Evolutionary conservation across 2,113 vertebrate genomes (phyloP), one percentile per base, ranked within the genome.

Genomic region (Serilophus lunatus): DNA sequence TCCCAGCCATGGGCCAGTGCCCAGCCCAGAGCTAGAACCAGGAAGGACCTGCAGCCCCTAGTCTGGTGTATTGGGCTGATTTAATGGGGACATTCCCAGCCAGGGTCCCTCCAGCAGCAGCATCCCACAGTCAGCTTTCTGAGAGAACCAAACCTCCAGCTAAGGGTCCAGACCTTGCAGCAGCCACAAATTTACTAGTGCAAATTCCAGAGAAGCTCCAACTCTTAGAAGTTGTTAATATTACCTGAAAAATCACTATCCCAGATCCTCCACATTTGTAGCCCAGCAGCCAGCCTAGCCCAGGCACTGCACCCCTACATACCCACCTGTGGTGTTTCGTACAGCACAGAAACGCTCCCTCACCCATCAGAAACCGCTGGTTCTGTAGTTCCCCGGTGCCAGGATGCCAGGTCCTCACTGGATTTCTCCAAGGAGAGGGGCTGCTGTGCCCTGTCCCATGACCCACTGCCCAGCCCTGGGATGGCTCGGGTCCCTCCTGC

Each of bases 191-290:
- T 18, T 49, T 36, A 65, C 60, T n/a, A 35, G 2, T 15, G 18
- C 35, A 9, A 76, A 64, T 6, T 18, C 35, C 42, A 14, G 50
- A 40, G 16, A 36, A 49, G 44, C 61, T 65, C 61, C 49, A 51
- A 42, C 50, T 79, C 36, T 19, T 35, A 35, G 18, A 53, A 80
- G 5, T 23, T 22, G 22, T 63, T 65, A 20, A 57, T 76, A 24
- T 23, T 33, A 22, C 24, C 54, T 17, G 18, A 64, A 7, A 70
- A 70, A 29, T 8, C 0, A 0, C 17, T 13, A 42, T n/a, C 49
- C 25, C 49, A 13, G 49, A 22, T 19, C 31, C 9, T 35, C 42
- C 29, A 64, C 44, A 24, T 36, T 18, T 3, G 3, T 26, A 69
- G 68, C n/a, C 10, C 71, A 45, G 65, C 50, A 18, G 28, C 81